These are phyloP conservation scores for Chrysochloris asiatica DNA, from an alignment of 2,113 vertebrate genomes.

Conservation along the genomic window DNA sequence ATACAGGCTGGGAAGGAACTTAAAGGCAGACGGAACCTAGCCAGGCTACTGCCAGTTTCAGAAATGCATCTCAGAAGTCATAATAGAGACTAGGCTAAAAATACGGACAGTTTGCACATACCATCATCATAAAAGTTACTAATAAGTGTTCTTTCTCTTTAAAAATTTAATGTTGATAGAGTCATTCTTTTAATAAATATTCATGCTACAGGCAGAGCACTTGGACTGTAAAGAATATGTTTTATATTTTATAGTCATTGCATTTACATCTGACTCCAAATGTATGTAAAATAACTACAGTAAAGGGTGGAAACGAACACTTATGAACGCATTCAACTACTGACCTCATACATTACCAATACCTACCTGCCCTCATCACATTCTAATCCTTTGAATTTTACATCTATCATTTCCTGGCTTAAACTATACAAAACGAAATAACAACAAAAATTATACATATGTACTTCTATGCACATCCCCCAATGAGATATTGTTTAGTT, in stretches of 20 bases:
- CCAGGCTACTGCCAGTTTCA: not conserved
- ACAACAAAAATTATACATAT: not conserved
- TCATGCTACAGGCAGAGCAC: not conserved
- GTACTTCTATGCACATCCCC: not conserved
- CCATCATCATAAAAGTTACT: not conserved
- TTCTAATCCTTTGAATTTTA: not conserved
- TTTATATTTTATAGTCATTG: not conserved
- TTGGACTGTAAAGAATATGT: not conserved
- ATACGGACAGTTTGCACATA: not conserved
- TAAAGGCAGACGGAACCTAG: not conserved
- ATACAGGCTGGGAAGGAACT: not conserved
- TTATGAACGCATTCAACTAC: not conserved
- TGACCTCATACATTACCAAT: no score
- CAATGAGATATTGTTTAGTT: not conserved
- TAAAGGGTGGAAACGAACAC: not conserved
- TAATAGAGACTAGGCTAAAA: not conserved
- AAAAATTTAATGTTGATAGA: not conserved
- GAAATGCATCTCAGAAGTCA: not conserved
- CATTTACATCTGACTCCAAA: not conserved
- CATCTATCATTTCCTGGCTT: not conserved
- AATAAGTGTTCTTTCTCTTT: not conserved
- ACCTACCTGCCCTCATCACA: no score
- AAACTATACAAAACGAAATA: not conserved
- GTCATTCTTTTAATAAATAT: not conserved
- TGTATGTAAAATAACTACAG: not conserved